These are phyloP conservation scores for Eutolmus rufibarbis DNA, from an alignment of 2,888 invertebrate genomes.

Conservation along the genomic window DNA sequence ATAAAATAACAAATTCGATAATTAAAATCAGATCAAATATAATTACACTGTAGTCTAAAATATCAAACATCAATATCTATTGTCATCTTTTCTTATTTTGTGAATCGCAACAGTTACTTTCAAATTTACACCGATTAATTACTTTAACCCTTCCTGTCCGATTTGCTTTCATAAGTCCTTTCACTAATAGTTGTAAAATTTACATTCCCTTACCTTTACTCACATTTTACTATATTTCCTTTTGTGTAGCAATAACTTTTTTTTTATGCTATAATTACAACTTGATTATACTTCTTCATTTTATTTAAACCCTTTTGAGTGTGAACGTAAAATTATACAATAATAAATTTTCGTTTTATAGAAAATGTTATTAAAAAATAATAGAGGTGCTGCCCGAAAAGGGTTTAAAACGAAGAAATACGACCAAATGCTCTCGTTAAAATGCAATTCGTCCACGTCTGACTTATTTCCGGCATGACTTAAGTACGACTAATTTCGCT, in stretches of 20 bases:
- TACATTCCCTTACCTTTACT: background rate
- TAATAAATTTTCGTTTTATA: background rate
- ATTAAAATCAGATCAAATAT: background rate
- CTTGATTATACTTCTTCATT: background rate
- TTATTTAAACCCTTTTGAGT: background rate
- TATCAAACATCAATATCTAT: slow-evolving; percentile 27
- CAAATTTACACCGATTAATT: slow-evolving; percentile 1
- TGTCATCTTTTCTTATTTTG: slow-evolving; percentile 20
- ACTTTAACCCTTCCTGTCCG: background rate
- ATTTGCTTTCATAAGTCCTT: background rate
- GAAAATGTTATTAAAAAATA: background rate
- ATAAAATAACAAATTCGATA: background rate
- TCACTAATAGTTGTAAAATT: background rate
- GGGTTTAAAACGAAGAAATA: background rate
- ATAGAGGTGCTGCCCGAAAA: background rate
- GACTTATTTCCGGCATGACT: background rate
- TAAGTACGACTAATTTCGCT: background rate
- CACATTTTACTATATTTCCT: background rate
- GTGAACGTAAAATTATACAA: too few relatives aligned
- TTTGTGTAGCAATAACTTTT: background rate
- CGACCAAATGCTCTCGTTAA: background rate
- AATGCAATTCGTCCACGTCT: background rate
- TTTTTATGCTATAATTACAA: background rate
- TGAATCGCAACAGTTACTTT: background rate
- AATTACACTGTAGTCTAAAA: slow-evolving; percentile 10